phyloP scores from a whole-genome alignment of 2,797 vertebrate genomes.

The Rallus crepitans region DNA sequence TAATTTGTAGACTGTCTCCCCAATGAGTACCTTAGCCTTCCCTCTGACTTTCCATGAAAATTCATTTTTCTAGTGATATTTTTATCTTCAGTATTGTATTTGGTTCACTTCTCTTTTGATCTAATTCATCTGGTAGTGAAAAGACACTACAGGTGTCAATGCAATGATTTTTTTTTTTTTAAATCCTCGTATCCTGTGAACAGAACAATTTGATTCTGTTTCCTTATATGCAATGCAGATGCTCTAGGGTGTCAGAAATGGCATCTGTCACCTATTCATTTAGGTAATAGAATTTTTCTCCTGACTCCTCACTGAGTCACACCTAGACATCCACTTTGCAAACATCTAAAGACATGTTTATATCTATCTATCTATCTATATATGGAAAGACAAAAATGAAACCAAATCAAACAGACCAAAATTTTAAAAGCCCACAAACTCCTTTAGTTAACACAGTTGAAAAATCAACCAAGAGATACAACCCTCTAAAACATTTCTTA shows the following conservation, averaged over 20 bases:
- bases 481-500: neutral
- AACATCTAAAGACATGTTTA: neutral
- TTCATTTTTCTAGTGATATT: conserved; percentile 8
- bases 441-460: neutral
- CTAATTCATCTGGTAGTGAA: neutral
- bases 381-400: neutral
- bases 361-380: neutral
- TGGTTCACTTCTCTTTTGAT: neutral
- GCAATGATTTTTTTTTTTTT: neutral
- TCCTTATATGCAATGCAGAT: neutral
- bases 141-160: neutral
- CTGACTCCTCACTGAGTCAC: neutral
- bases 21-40: neutral
- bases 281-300: neutral
- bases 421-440: neutral
- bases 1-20: conserved; percentile 29
- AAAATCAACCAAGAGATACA: neutral
- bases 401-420: no score
- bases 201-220: neutral
- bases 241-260: neutral
- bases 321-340: neutral
- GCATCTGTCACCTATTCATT: neutral
- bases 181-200: neutral
- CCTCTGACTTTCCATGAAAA: conserved; percentile 20
- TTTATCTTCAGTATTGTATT: conserved; percentile 6